Evolutionary conservation across 2,888 invertebrate species (phyloP), one percentile per base, ranked within the genome.

Genomic region (Dione juno): DNA sequence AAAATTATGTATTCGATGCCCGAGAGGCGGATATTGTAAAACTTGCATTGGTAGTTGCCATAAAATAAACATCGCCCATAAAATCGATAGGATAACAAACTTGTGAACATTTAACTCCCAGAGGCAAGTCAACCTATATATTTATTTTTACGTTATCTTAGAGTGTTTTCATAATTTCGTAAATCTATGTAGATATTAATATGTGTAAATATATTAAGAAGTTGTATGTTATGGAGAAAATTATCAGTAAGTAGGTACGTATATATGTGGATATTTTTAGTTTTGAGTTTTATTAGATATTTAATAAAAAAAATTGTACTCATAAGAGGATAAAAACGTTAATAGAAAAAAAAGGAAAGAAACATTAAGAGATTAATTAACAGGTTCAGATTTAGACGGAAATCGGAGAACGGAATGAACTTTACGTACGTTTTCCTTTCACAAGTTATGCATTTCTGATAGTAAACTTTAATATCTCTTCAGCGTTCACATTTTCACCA

Each of bases 31-130:
- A 59, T 10, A 16, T 45, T 61, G 61, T 28, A 45, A 61, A 45
- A 45, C 16, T 45, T 45, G 16, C 57, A 0, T 57, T 57, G 57
- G 57, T 11, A 16, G 16, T 40, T 40, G 16, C 37, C 19, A 57
- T 57, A 57, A 13, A 57, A 40, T 57, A 57, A 57, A 57, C 57
- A 57, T 40, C 57, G 16, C 57, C 40, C 16, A 57, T 40, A 57
- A 57, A 57, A 57, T 57, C 40, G 37, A 57, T 57, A 57, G 57
- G 57, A 57, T 57, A 57, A 19, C 40, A 54, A 35, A 40, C 57
- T 40, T 40, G 37, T 40, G 37, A 57, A 40, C 37, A 57, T 57
- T 57, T 57, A 37, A n/a, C 37, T 37, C 10, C 1, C 37, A 16
- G 37, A 37, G 57, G 37, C 16, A 57, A 40, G 37, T 57, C 37